Conservation (phyloP, 2,888 invertebrate species). For the Nebria brevicollis region DNA sequence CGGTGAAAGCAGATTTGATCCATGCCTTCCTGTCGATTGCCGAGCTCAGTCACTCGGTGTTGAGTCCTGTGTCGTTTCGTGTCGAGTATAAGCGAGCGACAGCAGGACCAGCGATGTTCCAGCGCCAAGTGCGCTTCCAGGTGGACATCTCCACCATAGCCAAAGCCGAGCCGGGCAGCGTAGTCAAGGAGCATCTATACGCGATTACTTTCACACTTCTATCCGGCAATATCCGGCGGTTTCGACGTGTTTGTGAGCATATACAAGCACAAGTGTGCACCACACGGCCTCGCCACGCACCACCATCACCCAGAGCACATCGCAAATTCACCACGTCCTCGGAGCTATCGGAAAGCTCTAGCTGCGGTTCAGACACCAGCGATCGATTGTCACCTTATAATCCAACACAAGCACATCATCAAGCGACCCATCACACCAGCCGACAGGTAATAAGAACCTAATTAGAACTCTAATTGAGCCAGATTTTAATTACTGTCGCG, state of each 20-base stretch:
- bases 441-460: slow-evolving; percentile 28
- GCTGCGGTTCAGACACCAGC: slow-evolving; percentile 76
- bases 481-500: background rate
- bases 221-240: slow-evolving; percentile 94
- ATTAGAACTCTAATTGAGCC: background rate
- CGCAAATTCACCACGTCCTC: slow-evolving; percentile 68
- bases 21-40: slow-evolving; percentile 98
- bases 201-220: slow-evolving; percentile 94
- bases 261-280: slow-evolving; percentile 82
- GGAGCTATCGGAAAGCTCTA: slow-evolving; percentile 76
- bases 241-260: slow-evolving; percentile 95
- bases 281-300: slow-evolving; percentile 70
- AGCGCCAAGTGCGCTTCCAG: slow-evolving; percentile 95
- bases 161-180: slow-evolving; percentile 77
- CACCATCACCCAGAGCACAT: slow-evolving; percentile 72
- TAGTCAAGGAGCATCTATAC: slow-evolving; percentile 80
- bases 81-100: slow-evolving; percentile 97
- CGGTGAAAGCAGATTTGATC: slow-evolving; percentile 97
- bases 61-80: slow-evolving; percentile 96
- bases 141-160: slow-evolving; percentile 87
- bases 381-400: slow-evolving; percentile 68
- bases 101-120: slow-evolving; percentile 95
- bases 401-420: slow-evolving; percentile 52
- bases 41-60: slow-evolving; percentile 96
- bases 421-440: slow-evolving; percentile 33